Base-by-base conservation (phyloP, 2,888 invertebrate genomes). In the Acronicta psi region DNA sequence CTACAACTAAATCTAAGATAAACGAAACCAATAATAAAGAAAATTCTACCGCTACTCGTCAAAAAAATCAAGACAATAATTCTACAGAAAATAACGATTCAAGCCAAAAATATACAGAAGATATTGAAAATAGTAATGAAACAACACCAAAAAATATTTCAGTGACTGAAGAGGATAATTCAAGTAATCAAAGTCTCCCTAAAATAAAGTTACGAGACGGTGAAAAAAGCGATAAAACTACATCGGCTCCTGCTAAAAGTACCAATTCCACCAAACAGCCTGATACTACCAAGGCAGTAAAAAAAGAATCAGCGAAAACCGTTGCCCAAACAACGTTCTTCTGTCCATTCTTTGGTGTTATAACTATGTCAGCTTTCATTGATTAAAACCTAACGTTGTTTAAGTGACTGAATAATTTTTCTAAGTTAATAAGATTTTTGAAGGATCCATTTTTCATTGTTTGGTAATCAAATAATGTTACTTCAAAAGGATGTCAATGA, bases 331-430 rank as follows among this genome's bases (percentile, higher is more conserved):
- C 87, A 0, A 80, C 87, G 0, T 89, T 91, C 52, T 92, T 85
- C 54, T 92, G 92, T 52, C 92, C 92, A 0, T 91, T 84, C 57
- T 83, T 92, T 40, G 92, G 92, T 10, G 75, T 90, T 2, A 78
- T 92, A 9, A 86, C 80, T 11, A 86, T 91, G 87, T 71, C 77
- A 2, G 63, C 79, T 1, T 80, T 77, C 59, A 44, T 84, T 13
- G 82, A 85, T 61, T 81, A 51, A 75, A 49, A 41, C 46, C 5
- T 45, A n/a, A n/a, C 1, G 18, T 18, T 20, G 2, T 13, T 20
- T 40, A 1, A 3, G 17, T 4, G 11, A 41, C 9, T 50, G 10
- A 43, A 13, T 18, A n/a, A n/a, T 20, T 4, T 51, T 25, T 6
- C 7, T 25, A 17, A 25, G 16, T 25, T 25, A n/a, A 34, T 61